These are phyloP conservation scores for Hirtodrosophila duncani DNA, from an alignment of 2,888 invertebrate species.

Conservation along the genomic window DNA sequence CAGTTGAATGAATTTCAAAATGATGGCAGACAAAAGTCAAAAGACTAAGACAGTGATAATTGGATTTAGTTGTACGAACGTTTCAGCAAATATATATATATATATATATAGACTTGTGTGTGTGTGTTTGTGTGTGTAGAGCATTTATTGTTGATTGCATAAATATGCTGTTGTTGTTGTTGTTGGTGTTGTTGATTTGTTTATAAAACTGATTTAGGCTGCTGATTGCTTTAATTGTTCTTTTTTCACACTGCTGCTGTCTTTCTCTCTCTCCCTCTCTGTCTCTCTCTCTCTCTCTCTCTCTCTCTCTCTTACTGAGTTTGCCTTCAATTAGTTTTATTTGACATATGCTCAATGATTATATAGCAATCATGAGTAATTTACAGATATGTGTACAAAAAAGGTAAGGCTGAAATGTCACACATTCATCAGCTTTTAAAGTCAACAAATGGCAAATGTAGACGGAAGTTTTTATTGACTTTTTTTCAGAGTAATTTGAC, in stretches of 20 bases:
- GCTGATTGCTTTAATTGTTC: slow-evolving; percentile 52
- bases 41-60: too few relatives aligned
- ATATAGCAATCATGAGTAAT: slow-evolving; percentile 22
- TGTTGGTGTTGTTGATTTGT: slow-evolving; percentile 12
- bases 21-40: too few relatives aligned
- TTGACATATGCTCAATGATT: slow-evolving; percentile 9
- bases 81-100: slow-evolving; percentile 2
- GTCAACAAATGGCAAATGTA: too few relatives aligned
- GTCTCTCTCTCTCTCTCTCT: too few relatives aligned
- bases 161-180: slow-evolving; percentile 10
- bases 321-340: slow-evolving; percentile 37
- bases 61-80: slow-evolving; percentile 13
- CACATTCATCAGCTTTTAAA: too few relatives aligned
- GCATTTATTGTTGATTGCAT: slow-evolving; percentile 16
- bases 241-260: too few relatives aligned
- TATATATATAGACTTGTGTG: slow-evolving; percentile 6
- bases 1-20: too few relatives aligned
- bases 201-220: slow-evolving; percentile 34
- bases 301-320: slow-evolving; percentile 3
- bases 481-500: too few relatives aligned
- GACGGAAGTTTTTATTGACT: too few relatives aligned
- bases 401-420: too few relatives aligned
- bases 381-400: too few relatives aligned
- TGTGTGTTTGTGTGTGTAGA: not conserved
- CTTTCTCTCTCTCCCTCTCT: too few relatives aligned